Conservation (phyloP, 2,888 invertebrate genomes). For the Apodemia mormo region DNA sequence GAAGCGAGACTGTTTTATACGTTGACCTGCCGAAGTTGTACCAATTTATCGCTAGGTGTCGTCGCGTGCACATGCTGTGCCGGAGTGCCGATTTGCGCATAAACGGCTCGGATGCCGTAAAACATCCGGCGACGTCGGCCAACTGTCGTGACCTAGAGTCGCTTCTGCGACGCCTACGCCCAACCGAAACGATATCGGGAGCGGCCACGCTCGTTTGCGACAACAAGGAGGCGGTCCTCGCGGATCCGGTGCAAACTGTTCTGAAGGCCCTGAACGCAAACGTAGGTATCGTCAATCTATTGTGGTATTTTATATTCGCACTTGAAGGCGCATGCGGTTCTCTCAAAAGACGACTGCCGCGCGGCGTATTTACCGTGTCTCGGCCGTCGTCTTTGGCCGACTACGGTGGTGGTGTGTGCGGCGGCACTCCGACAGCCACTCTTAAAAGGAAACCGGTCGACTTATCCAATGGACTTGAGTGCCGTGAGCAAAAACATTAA, state of each 20-base stretch:
- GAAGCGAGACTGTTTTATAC: conserved; percentile 20
- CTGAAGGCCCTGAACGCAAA: too few relatives aligned
- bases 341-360: too few relatives aligned
- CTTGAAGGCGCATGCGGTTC: too few relatives aligned
- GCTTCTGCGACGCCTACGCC: conserved; percentile 14
- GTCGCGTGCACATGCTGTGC: conserved; percentile 22
- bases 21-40: conserved; percentile 18
- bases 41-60: conserved; percentile 20
- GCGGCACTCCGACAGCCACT: conserved; percentile 9
- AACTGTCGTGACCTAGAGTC: conserved; percentile 18
- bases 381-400: too few relatives aligned
- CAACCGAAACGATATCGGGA: conserved; percentile 11
- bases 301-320: too few relatives aligned
- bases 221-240: conserved; percentile 6
- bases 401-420: conserved; percentile 4
- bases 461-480: conserved; percentile 13
- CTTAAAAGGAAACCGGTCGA: conserved; percentile 9
- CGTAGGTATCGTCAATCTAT: too few relatives aligned
- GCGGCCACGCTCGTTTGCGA: conserved; percentile 13
- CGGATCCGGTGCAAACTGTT: too few relatives aligned
- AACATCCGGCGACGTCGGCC: not conserved
- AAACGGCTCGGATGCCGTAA: conserved; percentile 6
- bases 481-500: conserved; percentile 15
- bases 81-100: conserved; percentile 19
- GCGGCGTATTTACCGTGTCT: not conserved